A percentile compares a stretch with the other conserved stretches of the same genome.
phyloP scores from a whole-genome alignment of 1,140 invertebrate genomes.

The Hycleus phaleratus region DNA sequence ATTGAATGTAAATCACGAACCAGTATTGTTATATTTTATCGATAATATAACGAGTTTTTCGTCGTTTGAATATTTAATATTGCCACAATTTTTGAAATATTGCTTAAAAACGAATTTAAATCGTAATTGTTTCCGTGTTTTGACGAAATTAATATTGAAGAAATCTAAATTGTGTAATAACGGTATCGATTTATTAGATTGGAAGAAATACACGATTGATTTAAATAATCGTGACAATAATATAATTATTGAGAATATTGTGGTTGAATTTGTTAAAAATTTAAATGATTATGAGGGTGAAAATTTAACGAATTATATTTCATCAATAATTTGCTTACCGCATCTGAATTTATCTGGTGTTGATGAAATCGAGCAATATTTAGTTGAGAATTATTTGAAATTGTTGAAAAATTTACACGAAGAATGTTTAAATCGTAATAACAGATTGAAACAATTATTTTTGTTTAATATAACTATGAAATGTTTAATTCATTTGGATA shows the following conservation, averaged over 20 bases:
- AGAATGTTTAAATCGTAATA: neutral
- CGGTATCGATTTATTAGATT: slow-evolving; percentile 51
- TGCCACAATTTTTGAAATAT: slow-evolving; percentile 59
- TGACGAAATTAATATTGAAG: slow-evolving; percentile 58
- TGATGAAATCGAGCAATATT: neutral
- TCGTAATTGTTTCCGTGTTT: slow-evolving; percentile 46
- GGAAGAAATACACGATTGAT: slow-evolving; percentile 58
- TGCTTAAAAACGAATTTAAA: slow-evolving; percentile 50
- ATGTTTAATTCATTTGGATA: slow-evolving; percentile 48
- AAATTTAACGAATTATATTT: slow-evolving; percentile 38
- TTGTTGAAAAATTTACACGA: too few species aligned
- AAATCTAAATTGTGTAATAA: slow-evolving; percentile 57
- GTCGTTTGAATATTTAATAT: slow-evolving; percentile 64
- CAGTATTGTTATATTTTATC: slow-evolving; percentile 54
- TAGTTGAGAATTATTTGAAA: slow-evolving; percentile 4
- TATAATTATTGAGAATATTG: slow-evolving; percentile 35
- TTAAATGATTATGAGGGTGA: slow-evolving; percentile 22
- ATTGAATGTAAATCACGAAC: slow-evolving; percentile 46
- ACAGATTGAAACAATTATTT: slow-evolving; percentile 41
- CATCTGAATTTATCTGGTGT: slow-evolving; percentile 43
- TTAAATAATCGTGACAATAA: slow-evolving; percentile 42
- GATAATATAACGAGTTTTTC: slow-evolving; percentile 56
- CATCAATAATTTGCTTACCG: slow-evolving; percentile 52
- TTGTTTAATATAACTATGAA: slow-evolving; percentile 49
- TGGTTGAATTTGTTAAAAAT: slow-evolving; percentile 17